phyloP scores from a whole-genome alignment of 2,797 vertebrate genomes.

The Lacerta bilineata region DNA sequence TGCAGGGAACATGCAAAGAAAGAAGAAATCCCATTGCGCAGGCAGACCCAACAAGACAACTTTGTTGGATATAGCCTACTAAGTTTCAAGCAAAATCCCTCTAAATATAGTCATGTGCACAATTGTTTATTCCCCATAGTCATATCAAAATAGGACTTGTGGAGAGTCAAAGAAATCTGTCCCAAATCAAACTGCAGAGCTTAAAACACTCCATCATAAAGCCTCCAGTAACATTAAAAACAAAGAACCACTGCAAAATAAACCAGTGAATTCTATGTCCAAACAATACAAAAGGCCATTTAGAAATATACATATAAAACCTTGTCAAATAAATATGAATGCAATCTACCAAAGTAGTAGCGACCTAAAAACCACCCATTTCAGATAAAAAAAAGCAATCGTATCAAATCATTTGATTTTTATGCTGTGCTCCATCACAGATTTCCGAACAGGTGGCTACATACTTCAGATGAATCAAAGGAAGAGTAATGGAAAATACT shows the following conservation, averaged over 20 bases:
- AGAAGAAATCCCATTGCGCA: too few species aligned
- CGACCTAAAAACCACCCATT: not conserved
- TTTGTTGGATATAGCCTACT: too few species aligned
- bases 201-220: not conserved
- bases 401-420: not conserved
- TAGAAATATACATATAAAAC: not conserved
- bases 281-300: conserved; percentile 1
- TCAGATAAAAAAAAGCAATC: conserved; percentile 27
- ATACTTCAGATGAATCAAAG: conserved; percentile 13
- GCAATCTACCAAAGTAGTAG: not conserved
- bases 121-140: not conserved
- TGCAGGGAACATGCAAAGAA: too few species aligned
- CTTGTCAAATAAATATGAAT: not conserved
- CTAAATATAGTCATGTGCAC: not conserved
- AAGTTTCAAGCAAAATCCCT: not conserved
- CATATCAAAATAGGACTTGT: not conserved
- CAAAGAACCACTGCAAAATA: not conserved
- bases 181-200: not conserved
- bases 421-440: conserved; percentile 26
- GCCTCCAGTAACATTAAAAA: not conserved
- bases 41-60: too few species aligned
- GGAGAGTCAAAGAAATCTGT: not conserved
- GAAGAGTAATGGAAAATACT: conserved; percentile 24
- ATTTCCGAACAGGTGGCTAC: conserved; percentile 29
- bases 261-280: not conserved